phyloP scores from a whole-genome alignment of 1,140 invertebrate species.

The Trissolcus basalis region DNA sequence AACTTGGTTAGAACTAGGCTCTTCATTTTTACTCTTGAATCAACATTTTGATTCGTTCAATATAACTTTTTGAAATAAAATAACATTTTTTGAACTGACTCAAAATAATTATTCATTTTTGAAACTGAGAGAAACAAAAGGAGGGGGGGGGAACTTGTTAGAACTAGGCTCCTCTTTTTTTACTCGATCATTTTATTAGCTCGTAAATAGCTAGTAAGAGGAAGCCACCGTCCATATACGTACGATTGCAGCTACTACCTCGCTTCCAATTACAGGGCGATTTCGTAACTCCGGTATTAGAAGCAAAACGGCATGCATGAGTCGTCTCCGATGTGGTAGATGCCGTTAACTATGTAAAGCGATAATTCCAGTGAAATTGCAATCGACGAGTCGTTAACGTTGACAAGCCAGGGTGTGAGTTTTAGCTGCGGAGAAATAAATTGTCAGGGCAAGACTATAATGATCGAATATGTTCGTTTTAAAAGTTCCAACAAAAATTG shows the following conservation, averaged over 20 bases:
- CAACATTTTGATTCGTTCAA: too few relatives aligned
- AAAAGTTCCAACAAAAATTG: too few relatives aligned
- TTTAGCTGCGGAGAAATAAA: constrained; percentile 11
- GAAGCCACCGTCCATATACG: constrained; percentile 40
- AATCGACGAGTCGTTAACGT: constrained; percentile 40
- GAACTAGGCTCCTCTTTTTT: constrained; percentile 41
- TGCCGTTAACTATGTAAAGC: constrained; percentile 54
- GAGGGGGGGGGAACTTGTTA: constrained; percentile 4
- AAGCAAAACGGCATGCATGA: constrained; percentile 56
- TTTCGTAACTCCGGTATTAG: constrained; percentile 58
- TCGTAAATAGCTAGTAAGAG: constrained; percentile 59
- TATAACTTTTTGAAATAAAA: too few relatives aligned
- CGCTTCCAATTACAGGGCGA: constrained; percentile 55
- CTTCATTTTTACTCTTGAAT: too few relatives aligned
- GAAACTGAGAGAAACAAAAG: too few relatives aligned
- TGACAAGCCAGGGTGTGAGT: constrained; percentile 11
- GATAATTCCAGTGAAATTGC: constrained; percentile 57
- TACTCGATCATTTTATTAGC: constrained; percentile 58
- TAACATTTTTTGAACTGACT: too few relatives aligned
- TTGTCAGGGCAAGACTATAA: constrained; percentile 15
- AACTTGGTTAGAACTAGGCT: too few relatives aligned
- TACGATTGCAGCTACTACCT: constrained; percentile 35
- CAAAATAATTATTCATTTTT: too few relatives aligned
- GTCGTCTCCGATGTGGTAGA: constrained; percentile 40
- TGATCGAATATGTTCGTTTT: too few relatives aligned